These are phyloP conservation scores for Dryadula phaetusa DNA, from an alignment of 2,888 invertebrate genomes.

Conservation along the genomic window DNA sequence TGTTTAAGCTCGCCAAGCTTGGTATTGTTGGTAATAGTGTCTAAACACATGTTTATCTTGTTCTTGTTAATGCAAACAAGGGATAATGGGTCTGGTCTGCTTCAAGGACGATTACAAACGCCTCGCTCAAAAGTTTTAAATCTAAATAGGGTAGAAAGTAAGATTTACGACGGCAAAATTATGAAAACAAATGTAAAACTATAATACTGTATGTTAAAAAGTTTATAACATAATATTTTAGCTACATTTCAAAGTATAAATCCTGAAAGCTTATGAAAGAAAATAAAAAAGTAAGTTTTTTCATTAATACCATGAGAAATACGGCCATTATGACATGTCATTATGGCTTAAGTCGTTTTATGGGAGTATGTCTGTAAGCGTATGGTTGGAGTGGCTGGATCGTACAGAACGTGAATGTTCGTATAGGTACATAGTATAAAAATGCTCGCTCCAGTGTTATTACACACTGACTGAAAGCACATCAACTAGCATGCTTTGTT, in stretches of 20 bases:
- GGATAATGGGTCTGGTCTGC: slow-evolving; percentile 28
- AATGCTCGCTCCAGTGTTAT: not conserved
- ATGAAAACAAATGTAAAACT: not conserved
- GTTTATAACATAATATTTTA: not conserved
- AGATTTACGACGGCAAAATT: not conserved
- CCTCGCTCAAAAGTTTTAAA: not conserved
- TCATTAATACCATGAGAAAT: slow-evolving; percentile 7
- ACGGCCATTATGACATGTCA: slow-evolving; percentile 4
- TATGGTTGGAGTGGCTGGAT: slow-evolving; percentile 6
- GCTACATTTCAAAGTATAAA: not conserved
- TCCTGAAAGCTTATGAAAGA: not conserved
- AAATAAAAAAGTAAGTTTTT: not conserved
- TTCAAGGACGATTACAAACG: slow-evolving; percentile 26
- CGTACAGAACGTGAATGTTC: not conserved
- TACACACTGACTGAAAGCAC: not conserved
- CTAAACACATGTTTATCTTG: slow-evolving; percentile 37
- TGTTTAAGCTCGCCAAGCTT: slow-evolving; percentile 24
- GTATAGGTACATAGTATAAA: not conserved
- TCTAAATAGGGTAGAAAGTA: slow-evolving; percentile 8
- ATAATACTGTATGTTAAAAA: not conserved
- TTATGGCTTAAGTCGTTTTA: slow-evolving; percentile 10
- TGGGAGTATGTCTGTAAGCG: not conserved
- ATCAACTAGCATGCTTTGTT: slow-evolving; percentile 14
- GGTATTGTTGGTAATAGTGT: slow-evolving; percentile 30
- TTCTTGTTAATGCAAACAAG: slow-evolving; percentile 35